phyloP scores from a whole-genome alignment of 1,140 invertebrate genomes.

The Penaeus indicus region DNA sequence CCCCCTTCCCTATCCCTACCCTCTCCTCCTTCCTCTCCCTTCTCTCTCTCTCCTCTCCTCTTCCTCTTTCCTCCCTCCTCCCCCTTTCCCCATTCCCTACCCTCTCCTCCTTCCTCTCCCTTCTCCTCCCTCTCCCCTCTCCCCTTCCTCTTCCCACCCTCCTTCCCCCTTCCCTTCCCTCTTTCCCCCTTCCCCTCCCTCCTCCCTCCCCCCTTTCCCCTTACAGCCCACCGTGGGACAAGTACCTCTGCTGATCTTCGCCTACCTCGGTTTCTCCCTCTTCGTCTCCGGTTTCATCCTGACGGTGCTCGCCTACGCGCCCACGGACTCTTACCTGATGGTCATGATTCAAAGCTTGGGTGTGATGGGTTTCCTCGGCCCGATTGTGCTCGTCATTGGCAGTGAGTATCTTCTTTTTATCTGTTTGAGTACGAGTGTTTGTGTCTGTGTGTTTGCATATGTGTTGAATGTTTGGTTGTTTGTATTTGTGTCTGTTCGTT shows the following conservation, averaged over 20 bases:
- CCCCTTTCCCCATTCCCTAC: neutral
- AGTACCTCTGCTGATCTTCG: slow-evolving; percentile 65
- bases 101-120: neutral
- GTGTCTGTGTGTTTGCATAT: no score
- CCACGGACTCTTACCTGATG: slow-evolving; percentile 66
- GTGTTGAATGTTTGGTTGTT: no score
- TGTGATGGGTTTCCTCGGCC: slow-evolving; percentile 65
- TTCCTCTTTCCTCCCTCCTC: no score
- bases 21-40: no score
- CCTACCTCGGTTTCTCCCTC: slow-evolving; percentile 65
- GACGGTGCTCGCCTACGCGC: slow-evolving; percentile 66
- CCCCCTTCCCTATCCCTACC: no score
- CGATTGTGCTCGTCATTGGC: slow-evolving; percentile 65
- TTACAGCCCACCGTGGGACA: slow-evolving; percentile 62
- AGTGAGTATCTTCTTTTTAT: slow-evolving; percentile 52
- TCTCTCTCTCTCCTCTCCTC: no score
- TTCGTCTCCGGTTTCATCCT: slow-evolving; percentile 66
- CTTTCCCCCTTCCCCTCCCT: neutral
- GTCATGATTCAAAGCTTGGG: slow-evolving; percentile 66
- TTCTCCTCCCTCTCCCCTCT: neutral
- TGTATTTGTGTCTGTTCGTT: no score
- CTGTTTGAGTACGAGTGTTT: neutral
- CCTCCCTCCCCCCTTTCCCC: neutral
- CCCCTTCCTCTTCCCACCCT: neutral
- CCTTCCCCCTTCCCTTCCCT: neutral